Percentiles rank a stretch among this genome's conserved stretches.
These are phyloP conservation scores for Zeuzera pyrina DNA, from an alignment of 2,888 invertebrate species.

Conservation along the genomic window DNA sequence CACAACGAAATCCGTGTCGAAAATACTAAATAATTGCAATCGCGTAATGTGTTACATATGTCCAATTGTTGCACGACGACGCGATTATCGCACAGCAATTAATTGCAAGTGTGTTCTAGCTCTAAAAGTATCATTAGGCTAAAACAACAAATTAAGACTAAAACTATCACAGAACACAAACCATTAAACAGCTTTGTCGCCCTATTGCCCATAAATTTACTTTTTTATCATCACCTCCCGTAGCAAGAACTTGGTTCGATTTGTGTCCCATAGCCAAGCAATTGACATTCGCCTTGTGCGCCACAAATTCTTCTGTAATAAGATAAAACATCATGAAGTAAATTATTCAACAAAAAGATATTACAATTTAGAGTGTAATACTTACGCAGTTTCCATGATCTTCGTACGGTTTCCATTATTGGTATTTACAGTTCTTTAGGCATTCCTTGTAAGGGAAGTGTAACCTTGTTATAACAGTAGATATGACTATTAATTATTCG, in stretches of 20 bases:
- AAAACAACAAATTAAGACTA: slow-evolving; percentile 3
- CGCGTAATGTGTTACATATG: no score
- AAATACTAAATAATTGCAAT: no score
- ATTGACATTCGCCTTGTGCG: slow-evolving; percentile 90
- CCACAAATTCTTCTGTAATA: slow-evolving; percentile 86
- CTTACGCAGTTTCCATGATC: slow-evolving; percentile 90
- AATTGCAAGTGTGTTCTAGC: no score
- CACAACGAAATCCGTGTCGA: no score
- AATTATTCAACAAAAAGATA: slow-evolving; percentile 3
- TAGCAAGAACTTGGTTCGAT: slow-evolving; percentile 91
- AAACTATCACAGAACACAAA: no score
- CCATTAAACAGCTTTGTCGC: slow-evolving; percentile 95
- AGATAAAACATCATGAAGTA: slow-evolving; percentile 13
- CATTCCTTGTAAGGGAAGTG: slow-evolving; percentile 28
- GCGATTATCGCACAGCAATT: no score
- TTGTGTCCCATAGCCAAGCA: slow-evolving; percentile 92
- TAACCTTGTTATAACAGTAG: slow-evolving; percentile 11
- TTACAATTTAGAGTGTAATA: slow-evolving; percentile 22
- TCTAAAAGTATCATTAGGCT: no score
- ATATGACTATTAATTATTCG: no score
- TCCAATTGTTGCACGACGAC: no score
- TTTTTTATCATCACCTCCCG: slow-evolving; percentile 97
- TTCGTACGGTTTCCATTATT: slow-evolving; percentile 70
- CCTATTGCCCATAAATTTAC: slow-evolving; percentile 98
- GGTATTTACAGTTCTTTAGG: slow-evolving; percentile 11